Evolutionary conservation across 1,140 invertebrate species (phyloP).

Genomic region (Drosophila trapezifrons): DNA sequence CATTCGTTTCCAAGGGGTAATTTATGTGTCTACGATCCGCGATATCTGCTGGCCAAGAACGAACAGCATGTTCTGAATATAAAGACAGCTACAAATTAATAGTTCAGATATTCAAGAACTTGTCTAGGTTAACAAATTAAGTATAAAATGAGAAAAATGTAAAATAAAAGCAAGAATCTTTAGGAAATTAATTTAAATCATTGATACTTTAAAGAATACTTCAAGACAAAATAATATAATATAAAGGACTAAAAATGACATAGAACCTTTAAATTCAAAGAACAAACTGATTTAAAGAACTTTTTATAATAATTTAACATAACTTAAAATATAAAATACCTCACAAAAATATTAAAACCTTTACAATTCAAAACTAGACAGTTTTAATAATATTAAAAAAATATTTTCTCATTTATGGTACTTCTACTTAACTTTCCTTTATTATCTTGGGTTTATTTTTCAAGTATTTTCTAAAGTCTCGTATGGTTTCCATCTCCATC

Average conservation of each 20-base stretch:
- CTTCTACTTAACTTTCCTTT: background rate
- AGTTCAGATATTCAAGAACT: background rate
- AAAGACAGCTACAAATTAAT: background rate
- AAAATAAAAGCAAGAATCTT: background rate
- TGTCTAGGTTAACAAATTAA: background rate
- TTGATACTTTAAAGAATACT: background rate
- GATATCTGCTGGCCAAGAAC: conserved; percentile 24
- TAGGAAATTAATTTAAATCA: background rate
- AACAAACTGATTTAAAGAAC: too few relatives aligned
- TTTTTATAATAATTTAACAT: too few relatives aligned
- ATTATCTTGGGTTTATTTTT: background rate
- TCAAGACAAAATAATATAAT: too few relatives aligned
- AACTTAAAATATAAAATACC: too few relatives aligned
- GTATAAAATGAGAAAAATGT: background rate
- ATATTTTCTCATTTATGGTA: background rate
- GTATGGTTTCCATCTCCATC: background rate
- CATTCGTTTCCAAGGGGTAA: conserved; percentile 29
- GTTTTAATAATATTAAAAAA: background rate
- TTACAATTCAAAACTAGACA: background rate
- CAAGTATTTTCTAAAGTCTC: background rate
- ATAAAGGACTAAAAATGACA: background rate
- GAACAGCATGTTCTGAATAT: conserved; percentile 30
- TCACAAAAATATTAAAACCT: background rate
- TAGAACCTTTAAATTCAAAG: background rate
- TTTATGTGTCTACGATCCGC: conserved; percentile 16